A percentile compares a stretch with the other conserved stretches of the same genome.
Evolutionary conservation across 1,140 invertebrate species (phyloP).

Genomic region (Subanguina moxae): DNA sequence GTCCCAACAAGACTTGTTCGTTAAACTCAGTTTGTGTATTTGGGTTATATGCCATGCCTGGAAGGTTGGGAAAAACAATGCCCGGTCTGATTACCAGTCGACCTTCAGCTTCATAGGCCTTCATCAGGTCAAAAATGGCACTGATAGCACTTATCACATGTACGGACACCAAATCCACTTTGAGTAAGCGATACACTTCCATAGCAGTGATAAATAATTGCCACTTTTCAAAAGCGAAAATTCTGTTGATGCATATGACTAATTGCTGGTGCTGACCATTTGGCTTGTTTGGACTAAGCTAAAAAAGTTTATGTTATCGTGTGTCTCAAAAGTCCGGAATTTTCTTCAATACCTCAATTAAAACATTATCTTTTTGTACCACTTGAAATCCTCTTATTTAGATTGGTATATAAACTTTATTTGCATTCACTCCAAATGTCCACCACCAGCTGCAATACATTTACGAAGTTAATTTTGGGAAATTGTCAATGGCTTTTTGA

Average conservation of each 20-base stretch:
- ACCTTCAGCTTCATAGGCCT: constrained; percentile 21
- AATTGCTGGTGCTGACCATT: background rate
- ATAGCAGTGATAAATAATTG: constrained; percentile 30
- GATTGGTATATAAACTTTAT: no score
- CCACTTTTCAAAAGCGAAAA: constrained; percentile 40
- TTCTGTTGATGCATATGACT: constrained; percentile 28
- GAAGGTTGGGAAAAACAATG: constrained; percentile 11
- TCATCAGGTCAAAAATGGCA: constrained; percentile 13
- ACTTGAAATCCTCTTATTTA: no score
- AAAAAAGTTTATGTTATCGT: no score
- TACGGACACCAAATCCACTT: constrained; percentile 26
- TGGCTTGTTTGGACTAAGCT: background rate
- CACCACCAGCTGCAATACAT: no score
- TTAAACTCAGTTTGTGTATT: constrained; percentile 32
- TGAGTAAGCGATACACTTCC: constrained; percentile 31
- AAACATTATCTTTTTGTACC: no score
- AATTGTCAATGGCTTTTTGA: no score
- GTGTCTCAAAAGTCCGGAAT: no score
- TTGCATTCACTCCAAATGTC: no score
- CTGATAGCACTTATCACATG: constrained; percentile 22
- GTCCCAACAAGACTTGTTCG: constrained; percentile 25
- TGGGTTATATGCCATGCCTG: constrained; percentile 20
- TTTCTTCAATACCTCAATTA: no score
- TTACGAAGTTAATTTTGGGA: no score
- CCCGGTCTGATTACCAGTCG: constrained; percentile 22